Evolutionary conservation across 1,140 invertebrate species (phyloP), one percentile per base, ranked within the genome.

Genomic region (Trypoxylus dichotomus): DNA sequence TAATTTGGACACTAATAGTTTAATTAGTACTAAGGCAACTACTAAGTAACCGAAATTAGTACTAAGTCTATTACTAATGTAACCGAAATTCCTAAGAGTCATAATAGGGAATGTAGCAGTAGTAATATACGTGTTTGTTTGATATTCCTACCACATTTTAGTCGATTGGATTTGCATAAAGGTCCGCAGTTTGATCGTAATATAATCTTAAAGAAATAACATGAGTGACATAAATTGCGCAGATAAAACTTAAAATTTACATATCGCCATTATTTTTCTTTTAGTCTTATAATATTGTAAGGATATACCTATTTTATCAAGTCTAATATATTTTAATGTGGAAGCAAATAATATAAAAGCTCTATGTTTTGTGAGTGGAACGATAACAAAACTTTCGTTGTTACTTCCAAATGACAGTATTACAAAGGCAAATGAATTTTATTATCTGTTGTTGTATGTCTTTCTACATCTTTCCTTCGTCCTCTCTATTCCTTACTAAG

Each of bases 261-360:
- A 68, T 27, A 68, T 68, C 60, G 21, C 60, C 27, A 68, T 68
- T 68, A 27, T 68, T 68, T 29, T 68, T 68, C 60, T 68, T 68
- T 68, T 68, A 24, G 13, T 24, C 13, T 24, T 68, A 29, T 29
- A 68, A 68, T 27, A 24, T 21, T 68, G 19, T 27, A 29, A 54
- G 47, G 47, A 54, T 54, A n/a, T 54, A 54, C 47, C 47, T 68
- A 68, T 68, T 68, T 29, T 29, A 68, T 19, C 47, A 54, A 19
- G 47, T 54, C 47, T 54, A 54, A 19, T 19, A 19, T 54, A 54
- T 54, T 68, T 68, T 29, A 68, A 68, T 29, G 27, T 68, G 60
- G 60, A 68, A 68, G 60, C 60, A 68, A 68, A 68, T 29, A 68
- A 68, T 68, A 68, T 68, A 68, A 68, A 68, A 68, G 60, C 60